Evolutionary conservation across 2,113 vertebrate species (phyloP).

Genomic region (Chaenocephalus aceratus): DNA sequence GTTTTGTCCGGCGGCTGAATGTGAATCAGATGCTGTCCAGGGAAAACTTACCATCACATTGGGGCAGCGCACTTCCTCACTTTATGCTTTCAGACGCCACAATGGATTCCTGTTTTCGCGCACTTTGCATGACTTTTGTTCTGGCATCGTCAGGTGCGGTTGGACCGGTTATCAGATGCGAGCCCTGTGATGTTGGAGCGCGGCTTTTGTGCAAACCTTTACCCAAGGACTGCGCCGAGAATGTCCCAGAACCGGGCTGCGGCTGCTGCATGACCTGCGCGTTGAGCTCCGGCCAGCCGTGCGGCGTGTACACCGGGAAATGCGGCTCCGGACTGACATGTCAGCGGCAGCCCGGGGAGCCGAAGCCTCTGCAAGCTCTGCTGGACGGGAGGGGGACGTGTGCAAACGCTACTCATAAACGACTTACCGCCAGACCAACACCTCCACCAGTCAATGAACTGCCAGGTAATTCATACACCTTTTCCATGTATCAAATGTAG

Average conservation of each 20-base stretch:
- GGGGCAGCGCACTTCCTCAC: slow-evolving; percentile 41
- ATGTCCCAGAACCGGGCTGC: slow-evolving; percentile 92
- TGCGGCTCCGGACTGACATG: slow-evolving; percentile 89
- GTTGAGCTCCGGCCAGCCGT: slow-evolving; percentile 83
- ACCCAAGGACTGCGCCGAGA: slow-evolving; percentile 86
- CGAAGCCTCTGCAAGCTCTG: slow-evolving; percentile 89
- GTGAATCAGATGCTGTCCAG: slow-evolving; percentile 75
- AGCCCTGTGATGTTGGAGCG: slow-evolving; percentile 89
- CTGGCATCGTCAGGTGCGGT: slow-evolving; percentile 78
- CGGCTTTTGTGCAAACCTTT: slow-evolving; percentile 88
- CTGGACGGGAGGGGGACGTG: slow-evolving; percentile 92
- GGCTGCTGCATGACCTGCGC: slow-evolving; percentile 95
- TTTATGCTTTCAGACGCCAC: slow-evolving; percentile 22
- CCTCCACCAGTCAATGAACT: slow-evolving; percentile 65
- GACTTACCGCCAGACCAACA: slow-evolving; percentile 58
- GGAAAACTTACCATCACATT: slow-evolving; percentile 26
- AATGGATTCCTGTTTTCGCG: slow-evolving; percentile 84
- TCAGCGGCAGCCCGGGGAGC: slow-evolving; percentile 85
- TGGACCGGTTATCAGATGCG: slow-evolving; percentile 91
- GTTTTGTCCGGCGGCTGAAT: slow-evolving; percentile 70
- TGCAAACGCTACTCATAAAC: slow-evolving; percentile 78
- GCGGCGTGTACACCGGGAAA: slow-evolving; percentile 93
- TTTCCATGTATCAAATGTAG: background rate
- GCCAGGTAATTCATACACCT: slow-evolving; percentile 80
- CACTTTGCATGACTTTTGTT: slow-evolving; percentile 82